phyloP scores from a whole-genome alignment of 2,113 vertebrate genomes.

The Regulus satrapa region DNA sequence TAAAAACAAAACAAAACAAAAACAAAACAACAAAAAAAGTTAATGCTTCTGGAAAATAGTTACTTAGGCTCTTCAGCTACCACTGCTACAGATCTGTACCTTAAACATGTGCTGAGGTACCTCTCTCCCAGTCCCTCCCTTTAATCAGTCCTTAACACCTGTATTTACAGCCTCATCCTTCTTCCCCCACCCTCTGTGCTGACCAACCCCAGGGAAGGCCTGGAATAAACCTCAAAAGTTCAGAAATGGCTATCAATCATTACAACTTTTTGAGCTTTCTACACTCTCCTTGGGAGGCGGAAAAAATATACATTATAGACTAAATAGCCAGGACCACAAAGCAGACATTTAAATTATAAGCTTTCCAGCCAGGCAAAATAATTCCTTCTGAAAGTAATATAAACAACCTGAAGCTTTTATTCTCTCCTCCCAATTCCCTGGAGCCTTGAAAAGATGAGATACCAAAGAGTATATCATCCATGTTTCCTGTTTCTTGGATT shows the following conservation, averaged over 20 bases:
- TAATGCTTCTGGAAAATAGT: not conserved
- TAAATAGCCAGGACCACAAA: not conserved
- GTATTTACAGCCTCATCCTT: not conserved
- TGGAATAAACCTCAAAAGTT: not conserved
- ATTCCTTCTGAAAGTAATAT: not conserved
- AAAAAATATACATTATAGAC: not conserved
- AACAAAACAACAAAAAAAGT: not conserved
- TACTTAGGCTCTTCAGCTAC: not conserved
- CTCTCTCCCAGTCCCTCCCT: not conserved
- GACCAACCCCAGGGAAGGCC: not conserved
- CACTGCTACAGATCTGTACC: not conserved
- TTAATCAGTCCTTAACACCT: not conserved
- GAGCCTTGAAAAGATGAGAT: not conserved
- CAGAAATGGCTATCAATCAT: not conserved
- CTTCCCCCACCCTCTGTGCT: not conserved
- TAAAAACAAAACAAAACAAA: not conserved
- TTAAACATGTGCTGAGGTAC: not conserved
- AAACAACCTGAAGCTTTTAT: not conserved
- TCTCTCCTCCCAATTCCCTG: not conserved
- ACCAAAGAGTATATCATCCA: not conserved
- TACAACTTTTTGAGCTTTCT: not conserved
- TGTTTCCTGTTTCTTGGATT: not conserved
- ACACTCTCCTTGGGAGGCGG: not conserved
- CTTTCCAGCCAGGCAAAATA: not conserved
- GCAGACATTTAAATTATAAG: not conserved